Base-by-base conservation (phyloP, 2,113 vertebrate species). In the Hemibagrus wyckioides region DNA sequence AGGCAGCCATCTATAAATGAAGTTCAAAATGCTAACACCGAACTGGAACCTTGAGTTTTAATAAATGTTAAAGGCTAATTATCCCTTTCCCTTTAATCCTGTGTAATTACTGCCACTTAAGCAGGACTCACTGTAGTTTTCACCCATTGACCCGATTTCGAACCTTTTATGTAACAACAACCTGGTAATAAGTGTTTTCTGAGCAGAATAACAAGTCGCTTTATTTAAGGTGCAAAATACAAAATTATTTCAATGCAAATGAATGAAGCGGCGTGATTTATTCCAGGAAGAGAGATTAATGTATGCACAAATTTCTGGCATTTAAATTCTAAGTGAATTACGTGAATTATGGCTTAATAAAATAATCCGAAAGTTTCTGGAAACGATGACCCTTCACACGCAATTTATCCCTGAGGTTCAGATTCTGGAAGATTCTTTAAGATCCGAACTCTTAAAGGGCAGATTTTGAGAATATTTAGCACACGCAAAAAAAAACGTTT, bases 91-190 rank as follows among this genome's bases (percentile, higher is more conserved):
- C 21, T 69, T 23, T 65, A 65, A 63, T 67, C 59, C 14, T 83
- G n/a, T 54, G 30, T 69, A 52, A 82, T 82, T 82, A 61, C 56
- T n/a, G 36, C 11, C 39, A 82, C 57, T 82, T 61, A 39, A 61
- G 36, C 8, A 9, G 57, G 33, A 80, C 52, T 25, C 23, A 48
- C 71, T 75, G 71, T 41, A 44, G 57, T 56, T 21, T 82, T 39
- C 36, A 59, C 56, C 30, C 21, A 15, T 33, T 83, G 36, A 63
- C n/a, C 4, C 0, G 25, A 23, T 54, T 67, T 83, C 5, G 21
- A 65, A 30, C 48, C 41, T n/a, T 76, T 50, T 76, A 28, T 25
- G 41, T 14, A 76, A 50, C 25, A n/a, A 10, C 41, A 6, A 44
- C 1, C 0, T 1, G 6, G 10, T 6, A 76, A 76, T 15, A 75